Conservation (phyloP, 2,113 vertebrate genomes). For the Tautogolabrus adspersus region DNA sequence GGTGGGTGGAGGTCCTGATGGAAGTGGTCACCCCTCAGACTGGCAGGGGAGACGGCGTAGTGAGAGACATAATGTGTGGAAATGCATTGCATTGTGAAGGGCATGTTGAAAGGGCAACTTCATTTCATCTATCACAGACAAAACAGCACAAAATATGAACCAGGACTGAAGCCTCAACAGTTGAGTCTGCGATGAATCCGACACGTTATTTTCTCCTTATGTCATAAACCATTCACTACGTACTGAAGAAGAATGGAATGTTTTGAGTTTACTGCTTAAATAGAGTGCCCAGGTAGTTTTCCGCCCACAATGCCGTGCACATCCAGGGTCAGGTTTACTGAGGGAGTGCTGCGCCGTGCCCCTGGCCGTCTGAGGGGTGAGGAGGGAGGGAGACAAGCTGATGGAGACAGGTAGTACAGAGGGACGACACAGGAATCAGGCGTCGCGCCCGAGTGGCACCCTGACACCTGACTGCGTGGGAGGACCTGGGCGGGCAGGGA, state of each 20-base stretch:
- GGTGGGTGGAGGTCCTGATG: slow-evolving; percentile 86
- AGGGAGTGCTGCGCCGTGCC: slow-evolving; percentile 59
- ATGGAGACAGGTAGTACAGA: slow-evolving; percentile 87
- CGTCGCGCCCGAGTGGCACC: slow-evolving; percentile 47
- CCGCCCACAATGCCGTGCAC: slow-evolving; percentile 90
- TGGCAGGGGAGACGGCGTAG: slow-evolving; percentile 69
- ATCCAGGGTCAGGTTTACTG: slow-evolving; percentile 74
- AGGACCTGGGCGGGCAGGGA: slow-evolving; percentile 66
- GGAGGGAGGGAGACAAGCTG: slow-evolving; percentile 91
- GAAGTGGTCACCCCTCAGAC: slow-evolving; percentile 96
- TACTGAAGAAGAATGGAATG: slow-evolving; percentile 20
- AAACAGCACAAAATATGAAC: slow-evolving; percentile 45
- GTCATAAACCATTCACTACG: slow-evolving; percentile 29
- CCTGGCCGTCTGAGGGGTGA: slow-evolving; percentile 92
- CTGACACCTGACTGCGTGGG: slow-evolving; percentile 68
- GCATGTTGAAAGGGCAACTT: slow-evolving; percentile 81
- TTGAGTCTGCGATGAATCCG: slow-evolving; percentile 42
- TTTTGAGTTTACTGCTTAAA: slow-evolving; percentile 46
- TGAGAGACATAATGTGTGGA: slow-evolving; percentile 80
- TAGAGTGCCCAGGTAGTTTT: slow-evolving; percentile 85
- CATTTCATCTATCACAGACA: slow-evolving; percentile 45
- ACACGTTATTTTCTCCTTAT: slow-evolving; percentile 33
- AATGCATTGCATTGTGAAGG: slow-evolving; percentile 87
- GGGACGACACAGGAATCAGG: slow-evolving; percentile 77
- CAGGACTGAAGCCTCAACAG: slow-evolving; percentile 18